Evolutionary conservation across 2,113 vertebrate genomes (phyloP), one percentile per base, ranked within the genome.

Genomic region (Percopsis transmontana): DNA sequence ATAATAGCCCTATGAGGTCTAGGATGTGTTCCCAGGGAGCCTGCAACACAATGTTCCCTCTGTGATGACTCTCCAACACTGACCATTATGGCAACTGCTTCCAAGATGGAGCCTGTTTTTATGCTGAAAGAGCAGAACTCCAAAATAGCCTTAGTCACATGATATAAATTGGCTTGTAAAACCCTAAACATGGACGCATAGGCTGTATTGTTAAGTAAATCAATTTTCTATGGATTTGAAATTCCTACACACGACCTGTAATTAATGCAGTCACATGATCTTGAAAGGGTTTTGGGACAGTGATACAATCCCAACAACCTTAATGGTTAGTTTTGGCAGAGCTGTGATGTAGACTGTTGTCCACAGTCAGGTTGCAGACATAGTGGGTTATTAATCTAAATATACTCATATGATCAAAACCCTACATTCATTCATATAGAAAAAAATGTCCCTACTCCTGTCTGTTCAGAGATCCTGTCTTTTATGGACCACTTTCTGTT

Each of bases 271-370:
- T 65, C 66, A 85, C 47, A 50, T 59, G 72, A 83, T 82, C 20
- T 19, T 13, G 19, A 53, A 79, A 74, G 65, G 58, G 55, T 21
- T 59, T n/a, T 41, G 63, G n/a, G 47, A 66, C 70, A 69, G 72
- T 51, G 74, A 84, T 86, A 80, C 70, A 77, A 85, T 68, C 55
- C 62, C 66, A 79, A 79, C 72, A 83, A 62, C 59, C 67, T 62
- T 76, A 65, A 75, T 66, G 57, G 84, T 87, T 84, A 76, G 71
- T 72, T 76, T 88, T 88, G 81, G 82, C 83, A 58, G 38, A 39
- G 33, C 20, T 44, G 12, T 42, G 40, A 69, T 74, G 67, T 82
- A 64, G 59, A 64, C 77, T 87, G 83, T 76, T 79, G 76, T 85
- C 71, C 53, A 70, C 64, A 69, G 80, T 72, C 77, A 85, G 70